Conservation (phyloP, 2,888 invertebrate species). For the Biston stratarius region DNA sequence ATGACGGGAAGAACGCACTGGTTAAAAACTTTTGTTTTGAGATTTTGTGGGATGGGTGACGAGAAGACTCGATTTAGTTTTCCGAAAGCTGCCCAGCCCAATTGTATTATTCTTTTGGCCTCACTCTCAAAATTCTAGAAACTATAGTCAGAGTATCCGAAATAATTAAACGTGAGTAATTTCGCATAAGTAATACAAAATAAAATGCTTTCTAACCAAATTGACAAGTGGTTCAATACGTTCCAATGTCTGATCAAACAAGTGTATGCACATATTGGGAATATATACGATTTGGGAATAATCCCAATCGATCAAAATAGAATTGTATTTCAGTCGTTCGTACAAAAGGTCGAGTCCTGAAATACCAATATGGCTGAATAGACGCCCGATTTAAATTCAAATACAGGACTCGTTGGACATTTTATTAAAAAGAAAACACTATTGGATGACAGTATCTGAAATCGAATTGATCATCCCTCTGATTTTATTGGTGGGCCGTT, state of each 20-base stretch:
- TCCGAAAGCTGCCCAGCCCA: too few species aligned
- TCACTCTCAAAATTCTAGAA: too few species aligned
- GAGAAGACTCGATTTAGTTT: too few species aligned
- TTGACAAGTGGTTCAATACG: neutral
- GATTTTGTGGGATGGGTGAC: too few species aligned
- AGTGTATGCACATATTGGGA: neutral
- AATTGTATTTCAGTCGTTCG: conserved; percentile 17
- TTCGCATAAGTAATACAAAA: too few species aligned
- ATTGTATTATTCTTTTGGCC: too few species aligned
- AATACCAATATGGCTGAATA: conserved; percentile 26
- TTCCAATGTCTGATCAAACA: neutral
- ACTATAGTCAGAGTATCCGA: too few species aligned
- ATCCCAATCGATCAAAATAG: conserved; percentile 17
- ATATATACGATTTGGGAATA: neutral
- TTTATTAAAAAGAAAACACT: conserved; percentile 22
- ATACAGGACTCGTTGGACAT: conserved; percentile 10
- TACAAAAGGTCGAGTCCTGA: conserved; percentile 15
- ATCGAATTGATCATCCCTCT: conserved; percentile 15
- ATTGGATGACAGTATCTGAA: conserved; percentile 12
- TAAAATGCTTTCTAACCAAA: too few species aligned
- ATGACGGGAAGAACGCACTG: too few species aligned
- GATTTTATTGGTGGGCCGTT: neutral
- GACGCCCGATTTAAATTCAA: conserved; percentile 24
- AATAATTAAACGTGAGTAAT: too few species aligned
- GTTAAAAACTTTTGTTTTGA: too few species aligned